Percentiles rank a stretch among this genome's conserved stretches.
These are phyloP conservation scores for Ophion slaviceki DNA, from an alignment of 2,888 invertebrate species.

Conservation along the genomic window DNA sequence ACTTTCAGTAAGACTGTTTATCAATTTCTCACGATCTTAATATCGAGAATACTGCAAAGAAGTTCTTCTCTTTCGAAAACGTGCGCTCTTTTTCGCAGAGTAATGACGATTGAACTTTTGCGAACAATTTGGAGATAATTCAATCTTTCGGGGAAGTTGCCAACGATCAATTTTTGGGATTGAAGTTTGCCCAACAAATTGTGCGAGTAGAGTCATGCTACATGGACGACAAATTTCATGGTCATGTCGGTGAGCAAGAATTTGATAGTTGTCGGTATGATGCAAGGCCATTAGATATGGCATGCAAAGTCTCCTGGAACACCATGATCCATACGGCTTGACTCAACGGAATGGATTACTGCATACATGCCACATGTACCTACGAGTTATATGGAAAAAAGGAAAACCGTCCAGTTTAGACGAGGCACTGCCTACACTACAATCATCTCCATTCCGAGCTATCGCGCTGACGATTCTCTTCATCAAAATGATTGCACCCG, in stretches of 20 bases:
- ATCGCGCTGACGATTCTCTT: constrained; percentile 81
- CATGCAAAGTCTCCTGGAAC: constrained; percentile 38
- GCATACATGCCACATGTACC: constrained; percentile 67
- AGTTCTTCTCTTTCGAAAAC: too few relatives aligned
- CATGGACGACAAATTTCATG: constrained; percentile 30
- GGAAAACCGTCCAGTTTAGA: constrained; percentile 75
- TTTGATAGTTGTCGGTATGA: constrained; percentile 31
- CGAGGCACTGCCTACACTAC: constrained; percentile 79
- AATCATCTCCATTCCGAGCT: constrained; percentile 81
- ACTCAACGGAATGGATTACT: constrained; percentile 70
- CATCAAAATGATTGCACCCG: constrained; percentile 82
- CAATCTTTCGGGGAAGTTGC: not conserved
- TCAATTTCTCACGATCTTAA: too few relatives aligned
- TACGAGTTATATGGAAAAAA: constrained; percentile 51
- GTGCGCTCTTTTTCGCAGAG: not conserved
- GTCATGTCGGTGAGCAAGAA: constrained; percentile 36
- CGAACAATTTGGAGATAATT: constrained; percentile 16
- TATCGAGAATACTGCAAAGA: too few relatives aligned
- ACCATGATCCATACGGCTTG: constrained; percentile 33
- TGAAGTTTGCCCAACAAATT: constrained; percentile 27
- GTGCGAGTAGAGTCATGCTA: constrained; percentile 39
- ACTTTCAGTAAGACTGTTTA: too few relatives aligned
- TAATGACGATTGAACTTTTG: not conserved
- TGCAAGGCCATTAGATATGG: constrained; percentile 29
- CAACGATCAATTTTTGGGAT: constrained; percentile 19